A percentile compares a stretch with the other conserved stretches of the same genome.
Evolutionary conservation across 1,140 invertebrate species (phyloP).

Genomic region (Drosophila aff.): DNA sequence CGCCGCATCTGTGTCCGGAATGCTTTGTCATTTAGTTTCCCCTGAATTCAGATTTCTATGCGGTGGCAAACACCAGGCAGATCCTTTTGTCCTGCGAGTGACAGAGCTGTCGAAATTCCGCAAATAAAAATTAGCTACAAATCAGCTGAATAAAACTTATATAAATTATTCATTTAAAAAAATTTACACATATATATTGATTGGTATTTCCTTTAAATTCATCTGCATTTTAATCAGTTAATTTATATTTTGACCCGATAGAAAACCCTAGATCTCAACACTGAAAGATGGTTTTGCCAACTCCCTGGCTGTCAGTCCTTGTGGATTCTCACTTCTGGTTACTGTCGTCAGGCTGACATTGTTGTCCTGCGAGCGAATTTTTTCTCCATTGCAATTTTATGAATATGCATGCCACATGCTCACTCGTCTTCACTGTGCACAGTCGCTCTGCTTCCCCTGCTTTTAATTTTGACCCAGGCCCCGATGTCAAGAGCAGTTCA

Average conservation of each 20-base stretch:
- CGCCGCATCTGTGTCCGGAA: conserved; percentile 28
- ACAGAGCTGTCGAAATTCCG: background rate
- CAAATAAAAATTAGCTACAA: background rate
- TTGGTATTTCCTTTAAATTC: no score
- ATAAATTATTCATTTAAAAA: background rate
- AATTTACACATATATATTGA: background rate
- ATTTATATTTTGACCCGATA: background rate
- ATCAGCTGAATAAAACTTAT: no score
- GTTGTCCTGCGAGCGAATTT: conserved; percentile 41
- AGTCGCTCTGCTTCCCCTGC: conserved; percentile 7
- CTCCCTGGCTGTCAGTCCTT: conserved; percentile 41
- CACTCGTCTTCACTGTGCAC: background rate
- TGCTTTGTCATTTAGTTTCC: conserved; percentile 62
- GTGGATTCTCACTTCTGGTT: conserved; percentile 63
- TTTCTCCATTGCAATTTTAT: conserved; percentile 59
- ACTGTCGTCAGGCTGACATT: conserved; percentile 23
- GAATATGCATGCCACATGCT: conserved; percentile 69
- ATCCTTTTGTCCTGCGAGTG: conserved; percentile 17
- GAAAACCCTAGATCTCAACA: background rate
- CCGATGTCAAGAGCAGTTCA: conserved; percentile 65
- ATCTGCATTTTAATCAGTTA: background rate
- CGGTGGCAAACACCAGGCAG: conserved; percentile 46
- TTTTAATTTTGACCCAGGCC: conserved; percentile 39
- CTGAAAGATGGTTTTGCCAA: background rate
- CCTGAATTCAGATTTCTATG: conserved; percentile 64